Evolutionary conservation across 1,140 invertebrate species (phyloP).

Genomic region (Scaptodrosophila lebanonensis): DNA sequence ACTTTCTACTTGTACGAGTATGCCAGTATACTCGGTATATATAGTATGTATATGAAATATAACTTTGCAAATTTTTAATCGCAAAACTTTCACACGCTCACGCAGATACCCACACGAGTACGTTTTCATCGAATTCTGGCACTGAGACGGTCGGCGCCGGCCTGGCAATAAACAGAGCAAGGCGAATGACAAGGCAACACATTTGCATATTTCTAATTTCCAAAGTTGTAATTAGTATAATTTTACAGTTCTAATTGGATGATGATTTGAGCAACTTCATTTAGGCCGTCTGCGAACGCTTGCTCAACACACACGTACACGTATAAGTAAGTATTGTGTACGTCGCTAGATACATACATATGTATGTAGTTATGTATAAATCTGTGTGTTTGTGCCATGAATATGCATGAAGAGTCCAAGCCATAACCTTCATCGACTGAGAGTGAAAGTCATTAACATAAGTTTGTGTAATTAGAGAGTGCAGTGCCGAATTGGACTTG

Average conservation of each 20-base stretch:
- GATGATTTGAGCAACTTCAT: conserved; percentile 67
- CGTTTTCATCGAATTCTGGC: too few species aligned
- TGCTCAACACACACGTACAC: too few species aligned
- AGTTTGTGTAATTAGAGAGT: conserved; percentile 49
- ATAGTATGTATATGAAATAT: conserved; percentile 16
- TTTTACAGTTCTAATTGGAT: conserved; percentile 73
- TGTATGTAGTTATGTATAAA: too few species aligned
- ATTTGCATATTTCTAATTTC: conserved; percentile 75
- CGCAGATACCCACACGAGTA: conserved; percentile 8
- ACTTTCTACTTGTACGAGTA: conserved; percentile 13
- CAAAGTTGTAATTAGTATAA: conserved; percentile 76
- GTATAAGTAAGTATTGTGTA: too few species aligned
- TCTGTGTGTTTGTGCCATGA: conserved; percentile 37
- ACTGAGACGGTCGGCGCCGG: neutral
- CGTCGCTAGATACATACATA: too few species aligned
- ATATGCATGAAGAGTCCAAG: conserved; percentile 52
- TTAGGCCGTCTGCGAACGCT: conserved; percentile 21
- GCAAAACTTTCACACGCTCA: conserved; percentile 46
- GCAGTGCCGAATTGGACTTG: conserved; percentile 20
- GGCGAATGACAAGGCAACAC: too few species aligned
- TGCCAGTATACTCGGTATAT: conserved; percentile 6
- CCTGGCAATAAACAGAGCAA: too few species aligned
- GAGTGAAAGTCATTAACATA: conserved; percentile 59
- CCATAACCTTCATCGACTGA: conserved; percentile 50
- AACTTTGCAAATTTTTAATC: conserved; percentile 66